Conservation (phyloP, 2,797 vertebrate genomes). For the Octomys mimax region DNA sequence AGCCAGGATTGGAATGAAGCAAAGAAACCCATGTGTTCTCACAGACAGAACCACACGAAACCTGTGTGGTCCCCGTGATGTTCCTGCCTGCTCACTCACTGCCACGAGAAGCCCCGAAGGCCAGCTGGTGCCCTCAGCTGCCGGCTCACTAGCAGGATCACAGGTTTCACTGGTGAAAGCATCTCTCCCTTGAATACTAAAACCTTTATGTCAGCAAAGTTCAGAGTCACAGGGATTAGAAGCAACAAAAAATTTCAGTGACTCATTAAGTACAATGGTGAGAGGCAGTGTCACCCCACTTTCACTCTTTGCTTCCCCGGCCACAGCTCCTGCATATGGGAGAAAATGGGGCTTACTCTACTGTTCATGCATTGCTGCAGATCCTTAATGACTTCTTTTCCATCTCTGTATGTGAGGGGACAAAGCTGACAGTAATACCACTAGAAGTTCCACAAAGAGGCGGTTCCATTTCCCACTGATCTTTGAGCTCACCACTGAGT, state of each 20-base stretch:
- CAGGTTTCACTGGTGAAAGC: constrained; percentile 14
- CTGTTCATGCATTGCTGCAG: neutral
- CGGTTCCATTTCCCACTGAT: neutral
- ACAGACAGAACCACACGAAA: neutral
- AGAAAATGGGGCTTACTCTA: neutral
- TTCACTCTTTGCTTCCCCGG: constrained; percentile 14
- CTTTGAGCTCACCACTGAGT: neutral
- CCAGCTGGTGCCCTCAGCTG: constrained; percentile 10
- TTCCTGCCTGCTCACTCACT: neutral
- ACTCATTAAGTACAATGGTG: constrained; percentile 56
- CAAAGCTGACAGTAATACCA: neutral
- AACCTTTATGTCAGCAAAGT: constrained; percentile 65
- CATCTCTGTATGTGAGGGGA: neutral
- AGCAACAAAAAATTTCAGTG: constrained; percentile 50
- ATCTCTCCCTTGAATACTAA: constrained; percentile 45
- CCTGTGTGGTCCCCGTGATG: neutral
- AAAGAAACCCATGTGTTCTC: neutral
- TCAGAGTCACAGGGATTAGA: constrained; percentile 60
- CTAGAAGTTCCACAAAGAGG: neutral
- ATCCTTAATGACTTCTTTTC: neutral
- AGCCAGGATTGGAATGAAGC: neutral
- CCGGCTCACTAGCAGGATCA: constrained; percentile 38
- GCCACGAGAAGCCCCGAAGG: neutral
- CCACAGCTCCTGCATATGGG: neutral
- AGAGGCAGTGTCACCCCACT: neutral